Conservation (phyloP, 2,113 vertebrate genomes). For the Protomyctophum bolini region DNA sequence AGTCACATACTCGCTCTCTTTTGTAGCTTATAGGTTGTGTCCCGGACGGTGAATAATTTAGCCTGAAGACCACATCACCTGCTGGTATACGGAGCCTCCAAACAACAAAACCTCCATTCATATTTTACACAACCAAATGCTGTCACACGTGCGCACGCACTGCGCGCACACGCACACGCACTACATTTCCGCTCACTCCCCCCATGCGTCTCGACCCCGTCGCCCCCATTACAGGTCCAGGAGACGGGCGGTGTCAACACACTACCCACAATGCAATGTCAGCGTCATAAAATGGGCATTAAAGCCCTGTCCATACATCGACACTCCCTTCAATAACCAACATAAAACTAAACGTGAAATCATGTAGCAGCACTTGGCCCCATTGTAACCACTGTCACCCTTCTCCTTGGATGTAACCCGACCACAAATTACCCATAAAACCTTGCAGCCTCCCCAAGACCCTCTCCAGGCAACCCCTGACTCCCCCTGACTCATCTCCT, state of each 20-base stretch:
- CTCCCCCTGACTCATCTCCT: background rate
- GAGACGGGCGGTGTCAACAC: background rate
- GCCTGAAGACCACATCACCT: constrained; percentile 32
- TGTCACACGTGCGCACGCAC: background rate
- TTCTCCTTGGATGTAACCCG: background rate
- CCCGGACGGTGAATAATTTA: constrained; percentile 43
- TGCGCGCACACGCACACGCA: background rate
- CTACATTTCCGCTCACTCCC: constrained; percentile 1
- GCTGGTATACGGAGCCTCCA: constrained; percentile 13
- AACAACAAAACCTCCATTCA: constrained; percentile 23
- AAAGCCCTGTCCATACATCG: constrained; percentile 21
- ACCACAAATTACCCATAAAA: constrained; percentile 41
- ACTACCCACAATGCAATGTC: constrained; percentile 13
- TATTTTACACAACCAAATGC: constrained; percentile 23
- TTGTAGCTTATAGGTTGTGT: constrained; percentile 10
- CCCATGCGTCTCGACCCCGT: background rate
- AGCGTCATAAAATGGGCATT: constrained; percentile 11
- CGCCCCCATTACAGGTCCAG: background rate
- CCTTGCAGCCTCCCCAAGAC: constrained; percentile 17
- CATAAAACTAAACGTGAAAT: constrained; percentile 25
- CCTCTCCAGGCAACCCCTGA: background rate
- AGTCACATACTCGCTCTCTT: background rate
- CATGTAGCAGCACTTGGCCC: constrained; percentile 22
- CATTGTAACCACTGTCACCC: constrained; percentile 13
- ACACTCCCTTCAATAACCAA: constrained; percentile 21